Conservation (phyloP, 2,888 invertebrate species). For the Leucoma salicis region DNA sequence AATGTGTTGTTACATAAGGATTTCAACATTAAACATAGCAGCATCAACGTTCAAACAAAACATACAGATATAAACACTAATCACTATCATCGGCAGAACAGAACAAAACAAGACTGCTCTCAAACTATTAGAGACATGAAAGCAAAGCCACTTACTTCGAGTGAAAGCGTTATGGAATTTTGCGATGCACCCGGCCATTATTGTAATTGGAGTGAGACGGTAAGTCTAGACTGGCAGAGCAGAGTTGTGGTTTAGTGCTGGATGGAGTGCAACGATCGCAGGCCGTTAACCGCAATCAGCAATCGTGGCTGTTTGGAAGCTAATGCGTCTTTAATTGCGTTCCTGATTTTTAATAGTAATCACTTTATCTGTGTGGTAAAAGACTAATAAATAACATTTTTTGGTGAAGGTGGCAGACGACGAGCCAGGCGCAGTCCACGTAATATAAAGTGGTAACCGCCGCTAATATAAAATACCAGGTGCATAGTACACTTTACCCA, state of each 20-base stretch:
- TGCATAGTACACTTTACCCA: no score
- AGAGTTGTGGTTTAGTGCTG: slow-evolving; percentile 10
- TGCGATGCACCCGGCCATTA: slow-evolving; percentile 60
- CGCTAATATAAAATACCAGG: no score
- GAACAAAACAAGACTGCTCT: slow-evolving; percentile 29
- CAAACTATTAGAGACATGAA: slow-evolving; percentile 53
- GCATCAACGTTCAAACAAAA: slow-evolving; percentile 8
- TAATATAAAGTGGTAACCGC: no score
- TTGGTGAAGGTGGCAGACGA: no score
- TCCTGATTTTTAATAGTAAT: not conserved
- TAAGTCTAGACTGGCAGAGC: slow-evolving; percentile 35
- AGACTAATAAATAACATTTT: no score
- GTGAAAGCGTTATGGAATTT: slow-evolving; percentile 72
- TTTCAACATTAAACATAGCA: slow-evolving; percentile 15
- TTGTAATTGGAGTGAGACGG: slow-evolving; percentile 67
- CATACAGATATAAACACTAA: slow-evolving; percentile 26
- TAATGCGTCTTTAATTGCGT: slow-evolving; percentile 12
- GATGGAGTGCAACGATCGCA: slow-evolving; percentile 23
- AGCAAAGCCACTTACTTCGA: slow-evolving; percentile 55
- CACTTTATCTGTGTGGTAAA: no score
- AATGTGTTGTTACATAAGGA: slow-evolving; percentile 2
- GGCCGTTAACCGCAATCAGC: slow-evolving; percentile 17
- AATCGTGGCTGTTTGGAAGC: slow-evolving; percentile 12
- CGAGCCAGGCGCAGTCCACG: no score
- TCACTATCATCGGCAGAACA: slow-evolving; percentile 20